Conservation (phyloP, 2,113 vertebrate genomes). For the Rousettus leschenaultii region DNA sequence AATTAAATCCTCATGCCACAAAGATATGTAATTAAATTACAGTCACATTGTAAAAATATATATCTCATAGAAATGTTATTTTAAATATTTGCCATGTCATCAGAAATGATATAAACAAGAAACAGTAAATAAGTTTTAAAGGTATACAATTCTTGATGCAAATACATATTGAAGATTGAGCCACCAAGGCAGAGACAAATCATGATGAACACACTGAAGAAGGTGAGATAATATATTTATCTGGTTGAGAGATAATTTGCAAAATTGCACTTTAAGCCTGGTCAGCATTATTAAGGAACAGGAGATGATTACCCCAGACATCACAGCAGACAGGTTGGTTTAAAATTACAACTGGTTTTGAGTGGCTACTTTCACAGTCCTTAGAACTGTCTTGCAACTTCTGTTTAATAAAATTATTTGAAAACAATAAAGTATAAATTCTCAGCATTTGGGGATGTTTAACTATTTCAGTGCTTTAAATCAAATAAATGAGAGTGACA, state of each 20-base stretch:
- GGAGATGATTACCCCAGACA: not conserved
- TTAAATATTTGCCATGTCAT: not conserved
- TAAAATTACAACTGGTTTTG: not conserved
- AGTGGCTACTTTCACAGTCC: not conserved
- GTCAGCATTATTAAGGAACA: not conserved
- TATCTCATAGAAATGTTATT: not conserved
- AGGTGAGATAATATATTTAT: not conserved
- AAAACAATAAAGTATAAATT: not conserved
- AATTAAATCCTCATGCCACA: not conserved
- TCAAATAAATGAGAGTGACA: not conserved
- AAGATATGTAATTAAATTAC: not conserved
- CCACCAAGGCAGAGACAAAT: not conserved
- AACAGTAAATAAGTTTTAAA: conserved; percentile 21
- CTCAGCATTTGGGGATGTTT: not conserved
- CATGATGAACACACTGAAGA: not conserved
- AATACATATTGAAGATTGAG: not conserved
- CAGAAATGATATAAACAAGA: not conserved
- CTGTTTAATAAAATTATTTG: not conserved
- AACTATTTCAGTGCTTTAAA: not conserved
- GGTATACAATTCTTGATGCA: not conserved
- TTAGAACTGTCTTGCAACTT: not conserved
- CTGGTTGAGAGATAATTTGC: not conserved
- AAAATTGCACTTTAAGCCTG: not conserved
- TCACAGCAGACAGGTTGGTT: not conserved
- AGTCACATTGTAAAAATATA: not conserved